phyloP scores from a whole-genome alignment of 2,888 invertebrate genomes.

The Diaperis boleti region DNA sequence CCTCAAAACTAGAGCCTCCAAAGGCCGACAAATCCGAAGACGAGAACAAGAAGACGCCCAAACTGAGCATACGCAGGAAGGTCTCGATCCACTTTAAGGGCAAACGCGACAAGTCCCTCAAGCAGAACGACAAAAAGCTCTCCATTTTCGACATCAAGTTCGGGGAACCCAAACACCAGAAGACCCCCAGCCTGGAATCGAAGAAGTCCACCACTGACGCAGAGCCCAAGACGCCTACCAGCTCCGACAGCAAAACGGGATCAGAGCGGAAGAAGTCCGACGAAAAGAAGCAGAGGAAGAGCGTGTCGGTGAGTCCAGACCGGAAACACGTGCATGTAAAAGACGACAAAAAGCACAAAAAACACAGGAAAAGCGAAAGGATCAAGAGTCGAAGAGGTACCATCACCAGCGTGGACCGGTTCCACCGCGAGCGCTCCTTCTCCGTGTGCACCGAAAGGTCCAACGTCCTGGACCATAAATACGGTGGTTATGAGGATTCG shows the following conservation, averaged over 20 bases:
- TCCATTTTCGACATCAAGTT: constrained; percentile 58
- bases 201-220: constrained; percentile 55
- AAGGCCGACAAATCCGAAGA: constrained; percentile 47
- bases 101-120: constrained; percentile 56
- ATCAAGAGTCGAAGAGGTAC: constrained; percentile 46
- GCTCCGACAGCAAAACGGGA: constrained; percentile 52
- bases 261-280: constrained; percentile 44
- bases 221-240: constrained; percentile 59
- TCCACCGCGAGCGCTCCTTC: constrained; percentile 60
- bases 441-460: constrained; percentile 65
- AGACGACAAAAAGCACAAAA: constrained; percentile 63
- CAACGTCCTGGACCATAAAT: constrained; percentile 55
- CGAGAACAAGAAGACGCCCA: constrained; percentile 43
- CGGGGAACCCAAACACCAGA: constrained; percentile 54
- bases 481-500: constrained; percentile 64
- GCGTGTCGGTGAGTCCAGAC: constrained; percentile 62
- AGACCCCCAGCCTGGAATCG: constrained; percentile 61
- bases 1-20: constrained; percentile 43
- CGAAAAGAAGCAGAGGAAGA: constrained; percentile 58
- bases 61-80: constrained; percentile 61
- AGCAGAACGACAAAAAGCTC: constrained; percentile 51
- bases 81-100: constrained; percentile 67
- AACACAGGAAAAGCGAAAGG: constrained; percentile 60
- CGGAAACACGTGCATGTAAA: constrained; percentile 61
- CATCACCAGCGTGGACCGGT: constrained; percentile 55